Conservation (phyloP, 2,888 invertebrate genomes). For the Macropis europaea region DNA sequence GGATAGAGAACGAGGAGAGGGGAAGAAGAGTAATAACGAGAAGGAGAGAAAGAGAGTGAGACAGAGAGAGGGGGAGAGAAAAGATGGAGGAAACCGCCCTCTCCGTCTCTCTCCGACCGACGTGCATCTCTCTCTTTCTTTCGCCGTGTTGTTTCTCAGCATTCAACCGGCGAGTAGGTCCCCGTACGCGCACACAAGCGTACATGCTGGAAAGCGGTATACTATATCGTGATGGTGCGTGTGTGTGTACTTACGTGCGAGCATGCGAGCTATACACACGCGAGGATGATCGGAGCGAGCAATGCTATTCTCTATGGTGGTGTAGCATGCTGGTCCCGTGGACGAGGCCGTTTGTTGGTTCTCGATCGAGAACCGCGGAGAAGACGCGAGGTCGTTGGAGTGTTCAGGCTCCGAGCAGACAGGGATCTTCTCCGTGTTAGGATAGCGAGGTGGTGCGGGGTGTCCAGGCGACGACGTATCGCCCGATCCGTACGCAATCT, state of each 20-base stretch:
- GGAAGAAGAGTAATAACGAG: slow-evolving; percentile 33
- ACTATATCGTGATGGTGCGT: slow-evolving; percentile 8
- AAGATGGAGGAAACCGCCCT: slow-evolving; percentile 60
- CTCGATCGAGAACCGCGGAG: slow-evolving; percentile 16
- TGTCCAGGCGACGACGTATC: slow-evolving; percentile 44
- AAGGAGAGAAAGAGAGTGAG: slow-evolving; percentile 21
- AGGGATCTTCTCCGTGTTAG: slow-evolving; percentile 2
- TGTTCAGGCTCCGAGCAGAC: neutral
- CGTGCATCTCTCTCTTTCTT: slow-evolving; percentile 3
- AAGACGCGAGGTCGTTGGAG: slow-evolving; percentile 13
- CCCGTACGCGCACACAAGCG: slow-evolving; percentile 27
- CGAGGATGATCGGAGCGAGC: slow-evolving; percentile 36
- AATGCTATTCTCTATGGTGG: slow-evolving; percentile 50
- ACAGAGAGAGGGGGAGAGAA: slow-evolving; percentile 30
- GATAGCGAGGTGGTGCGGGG: slow-evolving; percentile 16
- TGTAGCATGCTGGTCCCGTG: slow-evolving; percentile 45
- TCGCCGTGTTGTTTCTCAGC: slow-evolving; percentile 43
- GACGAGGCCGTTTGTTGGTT: slow-evolving; percentile 6
- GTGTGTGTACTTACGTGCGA: slow-evolving; percentile 55
- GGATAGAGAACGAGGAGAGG: slow-evolving; percentile 31
- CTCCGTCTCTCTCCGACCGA: slow-evolving; percentile 10
- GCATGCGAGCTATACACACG: slow-evolving; percentile 34
- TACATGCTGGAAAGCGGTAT: slow-evolving; percentile 28
- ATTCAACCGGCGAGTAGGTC: slow-evolving; percentile 57
- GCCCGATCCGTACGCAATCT: slow-evolving; percentile 37